These are phyloP conservation scores for Apodemia duryi DNA, from an alignment of 2,888 invertebrate genomes.

Conservation along the genomic window DNA sequence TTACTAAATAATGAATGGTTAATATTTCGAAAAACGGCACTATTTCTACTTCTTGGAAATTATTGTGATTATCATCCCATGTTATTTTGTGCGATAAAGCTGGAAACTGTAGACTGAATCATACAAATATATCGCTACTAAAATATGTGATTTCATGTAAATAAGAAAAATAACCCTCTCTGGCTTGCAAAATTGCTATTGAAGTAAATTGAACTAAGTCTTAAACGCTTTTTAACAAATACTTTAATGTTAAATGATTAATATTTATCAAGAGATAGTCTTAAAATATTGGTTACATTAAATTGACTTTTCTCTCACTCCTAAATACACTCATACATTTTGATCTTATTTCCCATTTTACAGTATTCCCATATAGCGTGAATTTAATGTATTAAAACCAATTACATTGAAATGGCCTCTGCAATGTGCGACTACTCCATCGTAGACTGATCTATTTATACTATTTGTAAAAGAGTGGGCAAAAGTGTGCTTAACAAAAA, in stretches of 20 bases:
- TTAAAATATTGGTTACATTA: neutral
- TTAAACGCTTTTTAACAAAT: neutral
- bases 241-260: neutral
- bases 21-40: neutral
- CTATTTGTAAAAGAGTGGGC: neutral
- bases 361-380: too few species aligned
- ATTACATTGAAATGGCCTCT: neutral
- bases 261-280: neutral
- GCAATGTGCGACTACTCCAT: constrained; percentile 4
- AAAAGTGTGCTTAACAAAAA: neutral
- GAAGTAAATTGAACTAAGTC: neutral
- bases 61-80: neutral
- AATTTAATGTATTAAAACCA: neutral
- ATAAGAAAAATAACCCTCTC: neutral
- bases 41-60: neutral
- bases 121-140: too few species aligned
- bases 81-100: too few species aligned
- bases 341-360: too few species aligned
- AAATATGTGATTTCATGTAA: too few species aligned
- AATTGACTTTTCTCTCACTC: neutral
- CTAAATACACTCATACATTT: neutral
- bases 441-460: neutral
- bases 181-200: neutral
- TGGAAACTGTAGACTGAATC: too few species aligned
- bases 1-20: neutral